Evolutionary conservation across 2,888 invertebrate genomes (phyloP), one percentile per base, ranked within the genome.

Genomic region (Dryomyza anilis): DNA sequence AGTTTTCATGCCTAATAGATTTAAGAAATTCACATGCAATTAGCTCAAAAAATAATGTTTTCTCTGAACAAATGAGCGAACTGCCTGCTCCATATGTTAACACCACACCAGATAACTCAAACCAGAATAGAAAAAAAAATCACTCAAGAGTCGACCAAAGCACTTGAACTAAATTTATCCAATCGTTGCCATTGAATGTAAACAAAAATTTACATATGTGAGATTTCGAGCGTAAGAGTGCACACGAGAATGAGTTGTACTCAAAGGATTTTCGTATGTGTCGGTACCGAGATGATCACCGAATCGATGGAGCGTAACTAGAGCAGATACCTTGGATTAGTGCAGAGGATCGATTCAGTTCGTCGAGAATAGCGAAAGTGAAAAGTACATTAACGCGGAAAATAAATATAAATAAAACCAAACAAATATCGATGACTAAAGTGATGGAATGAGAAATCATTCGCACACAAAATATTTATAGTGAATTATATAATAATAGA

Each of bases 331-430:
- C 55, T 65, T 39, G 45, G 48, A 56, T 46, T 45, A 33, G 14
- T 33, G 59, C 30, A 16, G 46, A 25, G 48, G 55, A 58, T 62
- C 66, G 58, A 64, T 71, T 74, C 73, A 79, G 78, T 79, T 72
- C 65, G 71, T 68, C 70, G 72, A 73, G 76, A 68, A 70, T 70
- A 74, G 72, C 71, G 73, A 65, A 75, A 72, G 69, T 70, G 78
- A 66, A 66, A 70, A 73, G 78, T 76, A 72, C 72, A 63, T 65
- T 43, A 64, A 19, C 61, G 66, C 46, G 61, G 53, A 65, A n/a
- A n/a, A n/a, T 10, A 50, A 19, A 33, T 14, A 36, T 45, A 16
- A 43, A 53, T 12, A 43, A 63, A 12, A 16, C 62, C 33, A 46
- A 19, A 45, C 43, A 23, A 25, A 39, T 39, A 2, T n/a, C 39